Percentiles rank a stretch among this genome's conserved stretches.
Evolutionary conservation across 2,888 invertebrate species (phyloP).

Genomic region (Carterocephalus palaemon): DNA sequence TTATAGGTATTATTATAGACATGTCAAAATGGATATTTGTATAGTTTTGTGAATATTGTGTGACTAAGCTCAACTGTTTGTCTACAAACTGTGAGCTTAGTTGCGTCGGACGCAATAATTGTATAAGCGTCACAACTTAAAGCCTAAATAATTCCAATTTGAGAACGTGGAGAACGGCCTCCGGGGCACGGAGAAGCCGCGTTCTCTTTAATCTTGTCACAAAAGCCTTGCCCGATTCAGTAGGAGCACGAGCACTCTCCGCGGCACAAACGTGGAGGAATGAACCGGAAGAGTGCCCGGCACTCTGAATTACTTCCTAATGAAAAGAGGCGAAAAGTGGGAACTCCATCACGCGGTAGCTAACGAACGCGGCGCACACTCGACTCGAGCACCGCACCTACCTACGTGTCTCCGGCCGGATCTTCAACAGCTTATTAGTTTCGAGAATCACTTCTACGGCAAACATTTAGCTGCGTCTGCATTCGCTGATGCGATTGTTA

Average conservation of each 20-base stretch:
- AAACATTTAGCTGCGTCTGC: conserved; percentile 18
- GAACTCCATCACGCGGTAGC: conserved; percentile 67
- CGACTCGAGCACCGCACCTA: conserved; percentile 49
- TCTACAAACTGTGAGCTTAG: too few relatives aligned
- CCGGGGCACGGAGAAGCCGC: conserved; percentile 57
- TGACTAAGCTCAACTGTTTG: too few relatives aligned
- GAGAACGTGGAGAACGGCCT: conserved; percentile 50
- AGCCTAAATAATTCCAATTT: conserved; percentile 67
- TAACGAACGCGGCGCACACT: conserved; percentile 73
- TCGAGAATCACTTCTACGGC: conserved; percentile 26
- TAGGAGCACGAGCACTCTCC: conserved; percentile 65
- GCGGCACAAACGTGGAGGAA: conserved; percentile 67
- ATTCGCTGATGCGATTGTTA: neutral
- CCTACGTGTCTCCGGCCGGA: conserved; percentile 33
- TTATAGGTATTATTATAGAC: too few relatives aligned
- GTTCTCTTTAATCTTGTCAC: conserved; percentile 77
- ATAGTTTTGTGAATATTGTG: too few relatives aligned
- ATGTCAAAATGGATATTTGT: too few relatives aligned
- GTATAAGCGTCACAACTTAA: conserved; percentile 40
- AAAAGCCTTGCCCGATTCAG: conserved; percentile 77
- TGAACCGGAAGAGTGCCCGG: conserved; percentile 74
- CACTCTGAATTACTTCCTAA: conserved; percentile 78
- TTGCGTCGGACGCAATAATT: too few relatives aligned
- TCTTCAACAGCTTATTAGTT: conserved; percentile 39
- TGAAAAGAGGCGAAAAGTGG: conserved; percentile 75